Evolutionary conservation across 37 sponge, comb jelly and placozoan genomes (phyloP).

Genomic region (Halisarca cf. caerulea): DNA sequence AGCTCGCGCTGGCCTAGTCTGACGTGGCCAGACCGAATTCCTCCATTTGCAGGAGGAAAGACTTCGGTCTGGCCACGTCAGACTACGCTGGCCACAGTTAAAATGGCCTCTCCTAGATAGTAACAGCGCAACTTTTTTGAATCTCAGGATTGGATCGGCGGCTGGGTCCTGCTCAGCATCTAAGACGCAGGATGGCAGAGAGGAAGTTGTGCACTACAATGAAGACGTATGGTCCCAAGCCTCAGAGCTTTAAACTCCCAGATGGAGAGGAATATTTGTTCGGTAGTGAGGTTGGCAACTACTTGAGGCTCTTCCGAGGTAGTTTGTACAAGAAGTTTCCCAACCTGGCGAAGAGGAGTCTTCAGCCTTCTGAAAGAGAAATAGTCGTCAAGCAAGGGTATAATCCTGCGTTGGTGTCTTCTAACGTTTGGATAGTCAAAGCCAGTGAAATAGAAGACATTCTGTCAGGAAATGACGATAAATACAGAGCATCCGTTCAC

Average conservation of each 20-base stretch:
- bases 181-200: conserved; percentile 47
- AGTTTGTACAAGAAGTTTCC: conserved; percentile 98
- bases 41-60: too few species aligned
- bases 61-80: too few species aligned
- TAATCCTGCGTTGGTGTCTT: conserved; percentile 70
- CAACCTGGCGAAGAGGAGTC: conserved; percentile 84
- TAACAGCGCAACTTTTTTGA: too few species aligned
- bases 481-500: conserved; percentile 49
- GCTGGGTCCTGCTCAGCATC: too few species aligned
- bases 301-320: conserved; percentile 92
- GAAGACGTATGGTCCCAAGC: conserved; percentile 93
- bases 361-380: conserved; percentile 84
- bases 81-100: too few species aligned
- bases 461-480: conserved; percentile 81
- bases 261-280: conserved; percentile 93
- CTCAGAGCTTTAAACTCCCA: conserved; percentile 80
- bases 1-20: too few species aligned
- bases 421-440: conserved; percentile 90
- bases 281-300: conserved; percentile 97
- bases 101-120: too few species aligned
- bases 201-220: conserved; percentile 65
- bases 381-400: conserved; percentile 53
- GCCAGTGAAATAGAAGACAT: conserved; percentile 92
- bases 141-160: too few species aligned
- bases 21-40: too few species aligned